Evolutionary conservation across 1,140 invertebrate genomes (phyloP), one percentile per base, ranked within the genome.

Genomic region (Geopemphigus sp.): DNA sequence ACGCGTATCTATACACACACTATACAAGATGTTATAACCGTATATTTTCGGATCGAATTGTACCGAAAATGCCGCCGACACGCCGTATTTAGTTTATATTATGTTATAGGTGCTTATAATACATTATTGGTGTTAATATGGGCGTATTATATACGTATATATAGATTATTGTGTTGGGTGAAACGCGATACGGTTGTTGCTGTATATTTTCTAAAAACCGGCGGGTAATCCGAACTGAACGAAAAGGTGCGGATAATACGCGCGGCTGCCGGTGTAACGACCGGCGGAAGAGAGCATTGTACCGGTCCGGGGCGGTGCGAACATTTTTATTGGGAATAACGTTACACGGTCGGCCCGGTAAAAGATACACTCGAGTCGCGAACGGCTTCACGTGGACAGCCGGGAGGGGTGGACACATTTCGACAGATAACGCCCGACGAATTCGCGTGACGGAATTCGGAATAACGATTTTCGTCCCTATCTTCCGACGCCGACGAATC

Each of bases 141-240:
- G 72, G 72, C 72, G 72, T 74, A 32, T 24, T n/a, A n/a, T n/a
- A n/a, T n/a, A 45, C 17, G n/a, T n/a, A n/a, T n/a, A n/a, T n/a
- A n/a, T n/a, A n/a, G n/a, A n/a, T n/a, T n/a, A n/a, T 22, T 24
- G 32, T 59, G 12, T 11, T 5, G 39, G 5, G 39, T 22, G 64
- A 45, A 74, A 74, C 72, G n/a, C 14, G 72, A 74, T 74, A 74
- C 72, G 54, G 53, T 45, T 45, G 72, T 32, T 45, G 32, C n/a
- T n/a, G n/a, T n/a, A n/a, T 68, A 68, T 39, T 5, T 11, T 45
- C 39, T 45, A 45, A n/a, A 47, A 15, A 14, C 50, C 6, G 10
- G 15, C 53, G 72, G 19, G 72, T 74, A 74, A 74, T 74, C 12
- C n/a, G 72, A 74, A 74, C 72, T n/a, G 15, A 29, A 29, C 15